These are phyloP conservation scores for Coregonus sp. DNA, from an alignment of 2,797 vertebrate genomes.

Conservation along the genomic window DNA sequence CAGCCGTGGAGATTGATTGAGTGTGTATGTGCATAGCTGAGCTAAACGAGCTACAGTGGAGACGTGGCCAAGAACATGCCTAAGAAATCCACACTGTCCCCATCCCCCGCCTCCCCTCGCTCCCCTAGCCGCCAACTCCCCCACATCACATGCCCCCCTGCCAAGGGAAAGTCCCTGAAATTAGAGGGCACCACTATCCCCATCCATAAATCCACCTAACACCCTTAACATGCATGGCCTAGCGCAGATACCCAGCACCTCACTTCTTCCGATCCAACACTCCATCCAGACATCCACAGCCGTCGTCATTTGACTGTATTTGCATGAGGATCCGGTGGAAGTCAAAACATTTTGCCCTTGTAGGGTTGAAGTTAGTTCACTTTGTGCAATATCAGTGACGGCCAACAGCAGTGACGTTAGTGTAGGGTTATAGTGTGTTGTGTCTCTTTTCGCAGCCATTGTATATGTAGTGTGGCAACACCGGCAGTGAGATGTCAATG, in stretches of 20 bases:
- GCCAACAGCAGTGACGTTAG: neutral
- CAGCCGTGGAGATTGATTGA: slow-evolving; percentile 23
- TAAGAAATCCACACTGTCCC: slow-evolving; percentile 69
- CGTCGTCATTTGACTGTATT: slow-evolving; percentile 4
- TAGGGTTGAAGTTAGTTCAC: neutral
- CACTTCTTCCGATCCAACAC: neutral
- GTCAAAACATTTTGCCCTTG: neutral
- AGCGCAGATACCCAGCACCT: neutral
- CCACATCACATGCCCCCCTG: slow-evolving; percentile 48
- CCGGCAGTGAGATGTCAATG: too few relatives aligned
- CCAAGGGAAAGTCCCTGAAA: slow-evolving; percentile 78
- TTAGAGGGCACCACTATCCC: slow-evolving; percentile 55
- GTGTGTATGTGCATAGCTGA: slow-evolving; percentile 28
- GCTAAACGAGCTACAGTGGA: slow-evolving; percentile 22
- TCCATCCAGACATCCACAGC: neutral
- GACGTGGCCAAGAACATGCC: slow-evolving; percentile 58
- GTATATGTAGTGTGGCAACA: too few relatives aligned
- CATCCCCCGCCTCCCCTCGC: slow-evolving; percentile 21
- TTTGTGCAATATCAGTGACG: neutral
- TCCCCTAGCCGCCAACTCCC: slow-evolving; percentile 19
- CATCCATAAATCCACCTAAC: slow-evolving; percentile 14
- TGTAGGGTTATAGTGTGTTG: neutral
- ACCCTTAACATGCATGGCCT: neutral
- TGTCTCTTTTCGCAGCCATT: neutral
- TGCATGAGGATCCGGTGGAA: neutral